Evolutionary conservation across 1,140 invertebrate genomes (phyloP).

Genomic region (Drosophila setifemur): DNA sequence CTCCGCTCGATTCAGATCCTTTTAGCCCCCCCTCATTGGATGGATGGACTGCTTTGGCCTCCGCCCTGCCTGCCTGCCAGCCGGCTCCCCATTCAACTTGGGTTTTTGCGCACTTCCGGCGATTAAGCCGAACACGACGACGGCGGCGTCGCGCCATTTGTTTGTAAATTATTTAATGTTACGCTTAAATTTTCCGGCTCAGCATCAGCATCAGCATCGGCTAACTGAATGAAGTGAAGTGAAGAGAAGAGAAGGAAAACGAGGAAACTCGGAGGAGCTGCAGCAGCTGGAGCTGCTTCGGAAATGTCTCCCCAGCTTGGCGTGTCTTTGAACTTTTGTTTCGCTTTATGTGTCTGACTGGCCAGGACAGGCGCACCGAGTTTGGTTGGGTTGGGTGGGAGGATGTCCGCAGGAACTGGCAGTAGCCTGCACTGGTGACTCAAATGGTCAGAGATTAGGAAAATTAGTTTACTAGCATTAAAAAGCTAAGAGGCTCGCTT

Average conservation of each 20-base stretch:
- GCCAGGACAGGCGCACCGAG: constrained; percentile 18
- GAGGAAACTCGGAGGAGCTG: too few species aligned
- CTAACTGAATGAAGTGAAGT: constrained; percentile 36
- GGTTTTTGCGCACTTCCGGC: constrained; percentile 68
- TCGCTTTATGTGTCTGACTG: constrained; percentile 57
- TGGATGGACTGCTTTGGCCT: too few species aligned
- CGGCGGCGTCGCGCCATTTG: constrained; percentile 62
- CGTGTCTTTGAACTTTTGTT: constrained; percentile 72
- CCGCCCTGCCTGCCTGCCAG: too few species aligned
- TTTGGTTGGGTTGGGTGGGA: not conserved
- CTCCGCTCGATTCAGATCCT: too few species aligned
- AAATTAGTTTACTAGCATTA: too few species aligned
- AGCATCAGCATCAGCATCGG: constrained; percentile 30
- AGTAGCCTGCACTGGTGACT: constrained; percentile 10
- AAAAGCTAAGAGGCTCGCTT: too few species aligned
- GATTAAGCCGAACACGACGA: constrained; percentile 60
- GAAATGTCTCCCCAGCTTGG: constrained; percentile 22
- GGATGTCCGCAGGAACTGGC: not conserved
- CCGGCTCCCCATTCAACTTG: constrained; percentile 26
- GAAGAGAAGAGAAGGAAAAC: not conserved
- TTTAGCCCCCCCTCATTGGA: not conserved
- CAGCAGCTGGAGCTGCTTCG: constrained; percentile 22
- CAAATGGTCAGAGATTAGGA: not conserved
- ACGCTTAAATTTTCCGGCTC: constrained; percentile 79
- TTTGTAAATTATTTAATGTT: constrained; percentile 81